A percentile compares a stretch with the other conserved stretches of the same genome.
Evolutionary conservation across 2,113 vertebrate genomes (phyloP).

Genomic region (Mustela lutreola): DNA sequence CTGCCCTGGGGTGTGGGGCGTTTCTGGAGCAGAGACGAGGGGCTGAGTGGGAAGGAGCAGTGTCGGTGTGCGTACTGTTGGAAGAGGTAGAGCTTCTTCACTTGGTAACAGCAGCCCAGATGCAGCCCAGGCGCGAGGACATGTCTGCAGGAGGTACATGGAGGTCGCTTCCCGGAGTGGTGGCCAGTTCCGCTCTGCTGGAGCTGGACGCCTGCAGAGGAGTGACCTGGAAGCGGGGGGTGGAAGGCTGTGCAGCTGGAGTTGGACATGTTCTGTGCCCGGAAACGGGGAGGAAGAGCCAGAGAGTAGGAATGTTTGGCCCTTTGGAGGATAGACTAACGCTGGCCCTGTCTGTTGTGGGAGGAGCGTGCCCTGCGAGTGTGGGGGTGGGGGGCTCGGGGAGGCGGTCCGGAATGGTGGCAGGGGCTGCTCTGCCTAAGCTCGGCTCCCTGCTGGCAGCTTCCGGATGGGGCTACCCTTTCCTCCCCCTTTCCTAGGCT

Average conservation of each 20-base stretch:
- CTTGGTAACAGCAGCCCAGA: not conserved
- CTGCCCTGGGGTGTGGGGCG: not conserved
- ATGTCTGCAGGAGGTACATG: not conserved
- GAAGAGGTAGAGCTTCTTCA: not conserved
- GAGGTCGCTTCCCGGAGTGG: not conserved
- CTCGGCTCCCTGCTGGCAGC: not conserved
- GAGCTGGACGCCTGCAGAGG: not conserved
- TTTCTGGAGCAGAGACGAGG: not conserved
- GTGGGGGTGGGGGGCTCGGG: no score
- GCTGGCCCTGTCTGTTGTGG: not conserved
- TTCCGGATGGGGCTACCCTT: rapidly evolving
- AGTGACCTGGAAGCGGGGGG: not conserved
- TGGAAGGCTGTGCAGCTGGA: not conserved
- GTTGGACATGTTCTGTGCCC: not conserved
- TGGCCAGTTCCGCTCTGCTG: not conserved
- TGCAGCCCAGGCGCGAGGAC: not conserved
- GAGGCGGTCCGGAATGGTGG: not conserved
- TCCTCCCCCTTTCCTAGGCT: not conserved
- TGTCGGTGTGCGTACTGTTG: not conserved
- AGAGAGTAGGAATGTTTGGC: not conserved
- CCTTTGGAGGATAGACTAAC: not conserved
- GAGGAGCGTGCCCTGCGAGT: not conserved
- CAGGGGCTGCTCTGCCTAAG: rapidly evolving
- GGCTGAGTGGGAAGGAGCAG: not conserved
- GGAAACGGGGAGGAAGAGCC: not conserved